Base-by-base conservation (phyloP, 2,888 invertebrate species). In the Slavum lentiscoides region DNA sequence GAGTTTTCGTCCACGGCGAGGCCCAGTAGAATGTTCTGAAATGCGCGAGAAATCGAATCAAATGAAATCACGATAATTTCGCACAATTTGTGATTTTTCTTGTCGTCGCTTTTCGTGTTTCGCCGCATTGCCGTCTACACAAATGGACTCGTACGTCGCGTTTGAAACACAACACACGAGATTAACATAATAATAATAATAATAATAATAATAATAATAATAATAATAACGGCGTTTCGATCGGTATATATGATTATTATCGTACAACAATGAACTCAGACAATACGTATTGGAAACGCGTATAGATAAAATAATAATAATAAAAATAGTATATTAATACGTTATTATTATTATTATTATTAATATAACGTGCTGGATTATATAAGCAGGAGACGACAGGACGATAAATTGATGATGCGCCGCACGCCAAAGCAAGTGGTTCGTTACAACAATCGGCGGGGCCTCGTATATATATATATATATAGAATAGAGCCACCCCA, bases 391-490 rank as follows among this genome's bases (percentile, higher is more conserved):
- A 66, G 80, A 80, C 80, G 80, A 80, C 80, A 80, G 70, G 72
- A 72, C 80, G 70, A 80, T 80, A 72, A 80, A 80, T 80, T 80
- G 80, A 80, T 80, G 80, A 80, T 72, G 72, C 72, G 64, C 77
- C 77, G 64, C 77, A 76, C 76, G 76, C 77, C 69, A 64, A 58
- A 64, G 80, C 80, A 64, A 80, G 72, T 72, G 80, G 80, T 80
- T 80, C 72, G 66, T 80, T 72, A 80, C 23, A 64, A 53, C 9
- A 30, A 30, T 69, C 55, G 37, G 53, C 37, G 55, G 13, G 37
- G 9, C 23, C 37, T 15, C 39, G 37, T 30, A 30, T 30, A 30
- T 30, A 30, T 30, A 30, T 30, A 30, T 30, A 30, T 30, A 30
- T 30, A 30, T 30, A 30, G 30, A 30, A 30, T 30, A 30, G 4